phyloP scores from a whole-genome alignment of 1,140 invertebrate species.

The Trichomalopsis sarcophagae region DNA sequence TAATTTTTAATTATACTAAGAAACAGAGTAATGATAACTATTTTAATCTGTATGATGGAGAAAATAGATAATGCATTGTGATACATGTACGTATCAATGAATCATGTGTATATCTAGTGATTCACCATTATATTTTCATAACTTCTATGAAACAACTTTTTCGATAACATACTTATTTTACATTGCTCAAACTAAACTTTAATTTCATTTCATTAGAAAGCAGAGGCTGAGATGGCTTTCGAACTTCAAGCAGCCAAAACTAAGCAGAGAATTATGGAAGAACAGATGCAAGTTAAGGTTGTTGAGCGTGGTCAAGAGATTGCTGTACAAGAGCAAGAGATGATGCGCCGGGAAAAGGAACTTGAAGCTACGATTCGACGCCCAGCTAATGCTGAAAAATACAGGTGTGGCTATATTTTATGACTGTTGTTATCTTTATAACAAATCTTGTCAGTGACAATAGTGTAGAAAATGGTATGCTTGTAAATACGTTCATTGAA shows the following conservation, averaged over 20 bases:
- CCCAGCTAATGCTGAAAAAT: constrained; percentile 96
- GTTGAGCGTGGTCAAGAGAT: constrained; percentile 96
- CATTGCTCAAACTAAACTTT: neutral
- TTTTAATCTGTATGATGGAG: neutral
- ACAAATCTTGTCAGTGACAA: too few species aligned
- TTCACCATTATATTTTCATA: too few species aligned
- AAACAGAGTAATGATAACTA: neutral
- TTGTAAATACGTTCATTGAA: neutral
- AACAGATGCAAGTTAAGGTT: constrained; percentile 97
- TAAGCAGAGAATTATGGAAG: constrained; percentile 96
- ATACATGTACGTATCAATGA: too few species aligned
- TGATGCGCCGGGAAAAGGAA: constrained; percentile 88
- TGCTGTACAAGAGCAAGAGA: constrained; percentile 92
- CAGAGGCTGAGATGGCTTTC: constrained; percentile 96
- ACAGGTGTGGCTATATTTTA: constrained; percentile 70
- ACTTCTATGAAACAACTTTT: too few species aligned
- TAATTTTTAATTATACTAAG: constrained; percentile 61
- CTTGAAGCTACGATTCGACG: constrained; percentile 92
- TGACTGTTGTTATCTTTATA: neutral
- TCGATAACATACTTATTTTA: neutral
- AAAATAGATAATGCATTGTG: too few species aligned
- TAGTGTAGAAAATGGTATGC: too few species aligned
- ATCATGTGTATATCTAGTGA: too few species aligned
- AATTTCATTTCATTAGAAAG: constrained; percentile 77
- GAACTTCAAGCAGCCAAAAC: constrained; percentile 96